Percentiles rank a stretch among this genome's conserved stretches.
Evolutionary conservation across 2,888 invertebrate genomes (phyloP).

Genomic region (Volucella bombylans): DNA sequence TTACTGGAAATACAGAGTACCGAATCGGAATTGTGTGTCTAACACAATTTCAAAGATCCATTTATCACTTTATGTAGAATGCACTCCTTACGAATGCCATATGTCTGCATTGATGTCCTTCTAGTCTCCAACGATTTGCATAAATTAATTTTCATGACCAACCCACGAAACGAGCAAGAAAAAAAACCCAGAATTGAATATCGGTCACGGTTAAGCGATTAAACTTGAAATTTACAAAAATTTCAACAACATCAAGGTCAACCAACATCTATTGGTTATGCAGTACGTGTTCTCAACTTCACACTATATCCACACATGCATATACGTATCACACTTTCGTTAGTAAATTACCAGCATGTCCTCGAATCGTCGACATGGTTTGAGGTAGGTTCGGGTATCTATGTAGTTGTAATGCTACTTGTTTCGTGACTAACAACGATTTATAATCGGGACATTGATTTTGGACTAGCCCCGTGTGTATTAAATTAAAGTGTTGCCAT

Average conservation of each 20-base stretch:
- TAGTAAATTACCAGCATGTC: constrained; percentile 16
- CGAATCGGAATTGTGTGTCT: too few species aligned
- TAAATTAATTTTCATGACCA: constrained; percentile 58
- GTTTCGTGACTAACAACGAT: constrained; percentile 66
- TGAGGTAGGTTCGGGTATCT: constrained; percentile 12
- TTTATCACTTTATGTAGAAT: neutral
- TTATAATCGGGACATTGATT: constrained; percentile 68
- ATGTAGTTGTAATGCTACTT: neutral
- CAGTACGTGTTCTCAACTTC: constrained; percentile 15
- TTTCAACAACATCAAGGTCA: constrained; percentile 55
- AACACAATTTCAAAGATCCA: too few species aligned
- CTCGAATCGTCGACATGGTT: constrained; percentile 28
- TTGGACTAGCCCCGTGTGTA: constrained; percentile 11
- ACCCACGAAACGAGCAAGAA: neutral
- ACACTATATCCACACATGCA: constrained; percentile 7
- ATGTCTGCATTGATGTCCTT: constrained; percentile 22
- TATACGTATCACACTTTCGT: constrained; percentile 5
- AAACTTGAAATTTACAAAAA: constrained; percentile 67
- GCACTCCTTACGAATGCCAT: constrained; percentile 17
- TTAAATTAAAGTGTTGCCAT: constrained; percentile 36
- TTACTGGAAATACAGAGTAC: too few species aligned
- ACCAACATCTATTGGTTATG: constrained; percentile 23
- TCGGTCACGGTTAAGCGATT: constrained; percentile 67
- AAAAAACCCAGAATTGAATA: constrained; percentile 55
- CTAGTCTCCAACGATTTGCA: constrained; percentile 35